Evolutionary conservation across 2,113 vertebrate genomes (phyloP).

Genomic region (Progne subis): DNA sequence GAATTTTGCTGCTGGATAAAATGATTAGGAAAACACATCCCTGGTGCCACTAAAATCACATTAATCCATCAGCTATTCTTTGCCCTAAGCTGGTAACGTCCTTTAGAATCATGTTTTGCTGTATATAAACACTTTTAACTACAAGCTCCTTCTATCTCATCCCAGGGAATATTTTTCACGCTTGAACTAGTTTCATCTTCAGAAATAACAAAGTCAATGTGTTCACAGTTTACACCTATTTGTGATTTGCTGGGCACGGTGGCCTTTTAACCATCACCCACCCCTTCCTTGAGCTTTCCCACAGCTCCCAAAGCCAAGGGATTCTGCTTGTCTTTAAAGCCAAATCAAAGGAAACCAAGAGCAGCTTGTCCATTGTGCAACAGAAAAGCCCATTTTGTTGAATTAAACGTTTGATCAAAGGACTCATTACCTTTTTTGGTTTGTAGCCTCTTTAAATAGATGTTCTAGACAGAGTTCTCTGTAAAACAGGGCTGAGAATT

Average conservation of each 20-base stretch:
- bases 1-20: slow-evolving; percentile 3
- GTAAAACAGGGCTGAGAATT: neutral
- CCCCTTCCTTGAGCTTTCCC: too few relatives aligned
- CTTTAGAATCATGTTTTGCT: slow-evolving; percentile 24
- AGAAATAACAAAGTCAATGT: neutral
- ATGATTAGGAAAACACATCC: slow-evolving; percentile 20
- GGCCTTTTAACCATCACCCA: too few relatives aligned
- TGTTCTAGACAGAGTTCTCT: neutral
- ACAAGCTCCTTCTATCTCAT: neutral
- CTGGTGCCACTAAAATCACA: slow-evolving; percentile 17
- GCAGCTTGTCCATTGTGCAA: too few relatives aligned
- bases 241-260: neutral
- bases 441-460: neutral
- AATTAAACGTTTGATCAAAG: neutral
- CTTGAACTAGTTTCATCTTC: neutral
- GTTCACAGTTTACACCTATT: neutral
- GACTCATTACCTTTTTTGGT: neutral
- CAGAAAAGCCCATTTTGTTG: neutral
- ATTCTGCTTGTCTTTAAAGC: too few relatives aligned
- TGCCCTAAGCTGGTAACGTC: slow-evolving; percentile 23
- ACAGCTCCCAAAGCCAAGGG: too few relatives aligned
- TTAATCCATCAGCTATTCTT: slow-evolving; percentile 21
- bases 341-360: too few relatives aligned
- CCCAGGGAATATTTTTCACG: neutral
- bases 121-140: neutral